Conservation (phyloP, 2,113 vertebrate species). For the Lucifuga dentata region DNA sequence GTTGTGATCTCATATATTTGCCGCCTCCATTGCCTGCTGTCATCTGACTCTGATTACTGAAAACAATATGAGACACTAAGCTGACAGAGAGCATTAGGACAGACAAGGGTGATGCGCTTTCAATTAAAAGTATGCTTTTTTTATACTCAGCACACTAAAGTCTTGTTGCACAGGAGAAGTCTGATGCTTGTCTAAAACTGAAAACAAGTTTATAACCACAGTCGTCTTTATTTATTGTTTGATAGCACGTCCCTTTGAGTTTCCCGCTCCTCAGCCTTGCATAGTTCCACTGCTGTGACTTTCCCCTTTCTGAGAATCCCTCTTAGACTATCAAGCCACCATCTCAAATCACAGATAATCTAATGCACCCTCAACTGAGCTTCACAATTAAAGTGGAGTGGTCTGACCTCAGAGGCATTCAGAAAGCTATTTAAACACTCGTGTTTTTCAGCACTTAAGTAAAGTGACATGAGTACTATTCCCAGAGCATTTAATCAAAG, state of each 20-base stretch:
- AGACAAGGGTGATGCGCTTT: slow-evolving; percentile 51
- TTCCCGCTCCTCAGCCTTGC: not conserved
- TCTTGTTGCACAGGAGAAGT: slow-evolving; percentile 6
- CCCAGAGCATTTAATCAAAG: slow-evolving; percentile 52
- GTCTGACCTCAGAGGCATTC: slow-evolving; percentile 52
- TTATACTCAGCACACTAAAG: not conserved
- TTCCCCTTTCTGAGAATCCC: not conserved
- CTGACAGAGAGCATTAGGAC: slow-evolving; percentile 62
- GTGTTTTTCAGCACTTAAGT: slow-evolving; percentile 66
- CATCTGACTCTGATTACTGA: slow-evolving; percentile 54
- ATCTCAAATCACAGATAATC: slow-evolving; percentile 62
- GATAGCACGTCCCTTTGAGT: slow-evolving; percentile 21
- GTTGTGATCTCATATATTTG: slow-evolving; percentile 44
- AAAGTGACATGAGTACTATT: slow-evolving; percentile 44
- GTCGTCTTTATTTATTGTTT: slow-evolving; percentile 26
- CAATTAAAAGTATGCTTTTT: slow-evolving; percentile 60
- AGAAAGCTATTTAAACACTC: slow-evolving; percentile 39
- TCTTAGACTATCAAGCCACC: slow-evolving; percentile 34
- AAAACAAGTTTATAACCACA: slow-evolving; percentile 26
- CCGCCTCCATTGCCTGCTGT: slow-evolving; percentile 49
- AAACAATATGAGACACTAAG: slow-evolving; percentile 55
- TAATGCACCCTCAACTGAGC: slow-evolving; percentile 45
- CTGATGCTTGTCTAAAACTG: slow-evolving; percentile 14
- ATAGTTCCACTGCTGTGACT: slow-evolving; percentile 1
- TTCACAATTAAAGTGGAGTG: slow-evolving; percentile 45